A percentile compares a stretch with the other conserved stretches of the same genome.
Evolutionary conservation across 2,113 vertebrate species (phyloP).

Genomic region (Phyllopteryx taeniolatus): DNA sequence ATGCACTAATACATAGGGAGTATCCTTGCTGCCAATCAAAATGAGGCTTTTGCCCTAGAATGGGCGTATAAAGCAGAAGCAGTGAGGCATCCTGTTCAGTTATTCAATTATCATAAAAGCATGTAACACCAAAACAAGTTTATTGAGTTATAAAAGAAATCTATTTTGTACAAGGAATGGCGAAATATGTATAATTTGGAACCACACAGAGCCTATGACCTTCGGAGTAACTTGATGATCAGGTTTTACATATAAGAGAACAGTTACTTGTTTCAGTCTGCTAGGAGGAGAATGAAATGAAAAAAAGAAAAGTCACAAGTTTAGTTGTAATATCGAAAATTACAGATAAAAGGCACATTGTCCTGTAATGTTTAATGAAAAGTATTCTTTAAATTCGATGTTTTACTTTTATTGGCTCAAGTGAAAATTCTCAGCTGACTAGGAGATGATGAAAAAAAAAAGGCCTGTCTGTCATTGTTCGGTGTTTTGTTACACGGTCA

Average conservation of each 20-base stretch:
- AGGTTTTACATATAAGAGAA: conserved; percentile 20
- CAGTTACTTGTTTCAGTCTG: conserved; percentile 15
- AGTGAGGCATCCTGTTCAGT: conserved; percentile 65
- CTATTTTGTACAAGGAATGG: conserved; percentile 35
- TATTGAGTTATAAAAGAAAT: conserved; percentile 55
- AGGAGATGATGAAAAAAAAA: neutral
- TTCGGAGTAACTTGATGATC: conserved; percentile 21
- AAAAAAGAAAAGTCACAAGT: neutral
- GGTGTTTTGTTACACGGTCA: conserved; percentile 62
- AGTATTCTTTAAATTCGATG: conserved; percentile 50
- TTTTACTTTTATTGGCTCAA: neutral
- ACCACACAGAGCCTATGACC: conserved; percentile 21
- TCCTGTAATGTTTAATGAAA: conserved; percentile 63
- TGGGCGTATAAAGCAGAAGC: conserved; percentile 58
- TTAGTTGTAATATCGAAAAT: neutral
- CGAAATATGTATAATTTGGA: conserved; percentile 27
- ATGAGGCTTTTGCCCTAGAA: conserved; percentile 61
- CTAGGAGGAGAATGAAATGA: neutral
- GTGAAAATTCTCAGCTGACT: neutral
- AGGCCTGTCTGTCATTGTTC: conserved; percentile 2
- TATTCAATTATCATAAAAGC: conserved; percentile 63
- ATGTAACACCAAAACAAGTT: conserved; percentile 56
- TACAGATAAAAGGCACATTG: conserved; percentile 67
- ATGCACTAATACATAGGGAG: conserved; percentile 67
- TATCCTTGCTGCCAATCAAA: conserved; percentile 69